phyloP scores from a whole-genome alignment of 2,797 vertebrate genomes.

The Enteromius paludinosus region DNA sequence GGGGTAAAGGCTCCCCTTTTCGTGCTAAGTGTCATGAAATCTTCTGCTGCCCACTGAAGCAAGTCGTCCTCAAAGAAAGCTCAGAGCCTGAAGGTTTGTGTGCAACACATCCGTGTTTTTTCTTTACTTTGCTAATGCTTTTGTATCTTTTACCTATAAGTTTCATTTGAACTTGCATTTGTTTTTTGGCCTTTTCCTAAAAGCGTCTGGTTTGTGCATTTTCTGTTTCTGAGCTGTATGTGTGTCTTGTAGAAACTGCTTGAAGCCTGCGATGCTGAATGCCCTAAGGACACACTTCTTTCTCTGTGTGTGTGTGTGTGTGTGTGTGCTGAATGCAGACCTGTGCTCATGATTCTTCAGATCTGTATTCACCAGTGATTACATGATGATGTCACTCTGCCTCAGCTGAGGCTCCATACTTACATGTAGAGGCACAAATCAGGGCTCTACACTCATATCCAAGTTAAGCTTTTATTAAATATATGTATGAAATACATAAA shows the following conservation, averaged over 20 bases:
- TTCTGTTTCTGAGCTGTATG: constrained; percentile 63
- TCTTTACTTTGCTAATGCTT: constrained; percentile 73
- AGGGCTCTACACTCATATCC: background rate
- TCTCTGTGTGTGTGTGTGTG: constrained; percentile 56
- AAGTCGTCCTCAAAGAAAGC: constrained; percentile 97
- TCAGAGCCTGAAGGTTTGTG: constrained; percentile 99
- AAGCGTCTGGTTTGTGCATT: constrained; percentile 58
- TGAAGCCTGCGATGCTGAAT: constrained; percentile 34
- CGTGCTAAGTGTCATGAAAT: constrained; percentile 99
- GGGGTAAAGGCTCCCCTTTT: constrained; percentile 99
- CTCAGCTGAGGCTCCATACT: background rate
- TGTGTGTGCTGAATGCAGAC: constrained; percentile 70
- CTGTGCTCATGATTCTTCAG: constrained; percentile 69
- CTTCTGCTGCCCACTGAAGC: constrained; percentile 99
- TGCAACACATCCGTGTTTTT: constrained; percentile 82
- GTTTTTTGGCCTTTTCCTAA: constrained; percentile 65
- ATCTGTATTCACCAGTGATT: constrained; percentile 66
- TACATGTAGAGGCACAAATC: background rate
- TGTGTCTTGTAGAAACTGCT: constrained; percentile 24
- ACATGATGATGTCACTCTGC: constrained; percentile 51
- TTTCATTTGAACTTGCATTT: constrained; percentile 64
- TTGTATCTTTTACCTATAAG: constrained; percentile 48
- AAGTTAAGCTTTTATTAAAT: background rate
- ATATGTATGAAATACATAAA: background rate
- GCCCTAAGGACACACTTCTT: constrained; percentile 30